Percentiles rank a stretch among this genome's conserved stretches.
phyloP scores from a whole-genome alignment of 2,113 vertebrate genomes.

The Limanda limanda region DNA sequence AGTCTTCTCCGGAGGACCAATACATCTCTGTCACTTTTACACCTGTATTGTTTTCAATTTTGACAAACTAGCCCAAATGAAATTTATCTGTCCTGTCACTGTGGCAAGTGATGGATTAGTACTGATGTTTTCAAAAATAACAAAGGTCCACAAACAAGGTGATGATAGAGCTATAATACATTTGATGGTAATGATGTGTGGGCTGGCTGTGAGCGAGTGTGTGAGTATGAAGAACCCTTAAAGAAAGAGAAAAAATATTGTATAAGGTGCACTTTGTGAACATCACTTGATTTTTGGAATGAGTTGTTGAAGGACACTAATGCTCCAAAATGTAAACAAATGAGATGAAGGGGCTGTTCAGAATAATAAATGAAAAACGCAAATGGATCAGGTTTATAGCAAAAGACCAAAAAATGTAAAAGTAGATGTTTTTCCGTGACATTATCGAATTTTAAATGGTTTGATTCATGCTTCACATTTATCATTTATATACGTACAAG shows the following conservation, averaged over 20 bases:
- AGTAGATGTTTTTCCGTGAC: neutral
- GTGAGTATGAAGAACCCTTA: neutral
- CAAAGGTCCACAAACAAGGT: neutral
- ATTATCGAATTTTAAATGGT: neutral
- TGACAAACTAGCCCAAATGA: constrained; percentile 23
- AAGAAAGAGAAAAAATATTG: neutral
- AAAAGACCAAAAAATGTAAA: too few relatives aligned
- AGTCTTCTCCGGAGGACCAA: constrained; percentile 4
- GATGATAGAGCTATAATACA: constrained; percentile 28
- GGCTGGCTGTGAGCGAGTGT: neutral
- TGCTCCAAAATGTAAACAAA: neutral
- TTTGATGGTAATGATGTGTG: neutral
- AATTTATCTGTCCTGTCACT: constrained; percentile 39
- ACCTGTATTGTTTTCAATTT: constrained; percentile 26
- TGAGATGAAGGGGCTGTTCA: neutral
- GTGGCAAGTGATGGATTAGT: constrained; percentile 44
- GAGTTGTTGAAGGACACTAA: neutral
- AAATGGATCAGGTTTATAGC: neutral
- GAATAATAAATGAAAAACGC: neutral
- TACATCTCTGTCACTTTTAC: constrained; percentile 49
- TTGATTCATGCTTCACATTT: neutral
- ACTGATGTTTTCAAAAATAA: constrained; percentile 33
- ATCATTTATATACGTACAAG: too few relatives aligned
- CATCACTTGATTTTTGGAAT: neutral
- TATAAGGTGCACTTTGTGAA: neutral